Evolutionary conservation across 2,113 vertebrate genomes (phyloP).

Genomic region (Nettapus auritus): DNA sequence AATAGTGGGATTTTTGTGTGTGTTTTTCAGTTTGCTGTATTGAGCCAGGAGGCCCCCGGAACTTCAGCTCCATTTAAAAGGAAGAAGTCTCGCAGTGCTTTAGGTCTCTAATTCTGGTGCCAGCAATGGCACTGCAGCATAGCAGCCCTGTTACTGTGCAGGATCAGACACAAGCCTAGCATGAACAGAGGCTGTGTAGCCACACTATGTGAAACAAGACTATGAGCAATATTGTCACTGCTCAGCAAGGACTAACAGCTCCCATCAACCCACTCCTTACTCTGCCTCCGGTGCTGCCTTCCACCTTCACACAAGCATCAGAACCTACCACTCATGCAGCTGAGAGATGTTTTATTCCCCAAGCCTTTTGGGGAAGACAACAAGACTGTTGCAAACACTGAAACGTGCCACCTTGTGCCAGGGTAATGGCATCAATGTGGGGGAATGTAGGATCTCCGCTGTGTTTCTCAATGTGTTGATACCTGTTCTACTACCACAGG

Average conservation of each 20-base stretch:
- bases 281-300: background rate
- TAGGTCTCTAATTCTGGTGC: background rate
- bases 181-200: background rate
- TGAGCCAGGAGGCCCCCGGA: background rate
- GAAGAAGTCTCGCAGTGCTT: background rate
- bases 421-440: background rate
- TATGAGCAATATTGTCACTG: background rate
- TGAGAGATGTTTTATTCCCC: background rate
- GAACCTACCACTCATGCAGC: background rate
- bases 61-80: background rate
- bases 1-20: background rate
- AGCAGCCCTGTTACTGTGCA: background rate
- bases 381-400: background rate
- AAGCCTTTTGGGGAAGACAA: background rate
- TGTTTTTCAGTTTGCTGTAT: background rate
- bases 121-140: background rate
- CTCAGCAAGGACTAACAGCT: background rate
- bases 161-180: background rate
- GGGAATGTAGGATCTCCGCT: background rate
- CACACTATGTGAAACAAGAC: background rate
- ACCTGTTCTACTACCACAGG: background rate
- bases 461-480: background rate
- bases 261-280: background rate
- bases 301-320: background rate
- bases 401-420: background rate